Percentiles rank a stretch among this genome's conserved stretches.
phyloP scores from a whole-genome alignment of 1,140 invertebrate species.

The Macrostomum lignano region DNA sequence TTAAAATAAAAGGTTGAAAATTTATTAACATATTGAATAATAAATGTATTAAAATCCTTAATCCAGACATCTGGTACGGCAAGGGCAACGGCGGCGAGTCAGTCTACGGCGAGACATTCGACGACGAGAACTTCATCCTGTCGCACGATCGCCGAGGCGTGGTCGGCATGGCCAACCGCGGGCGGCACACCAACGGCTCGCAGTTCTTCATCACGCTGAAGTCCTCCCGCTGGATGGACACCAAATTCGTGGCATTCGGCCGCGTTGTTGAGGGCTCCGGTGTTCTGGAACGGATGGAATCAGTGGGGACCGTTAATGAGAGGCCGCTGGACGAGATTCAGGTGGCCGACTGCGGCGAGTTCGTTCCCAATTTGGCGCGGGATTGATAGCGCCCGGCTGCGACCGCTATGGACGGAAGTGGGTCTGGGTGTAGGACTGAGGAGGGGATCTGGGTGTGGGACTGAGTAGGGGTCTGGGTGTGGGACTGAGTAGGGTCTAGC shows the following conservation, averaged over 20 bases:
- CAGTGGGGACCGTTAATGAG: neutral
- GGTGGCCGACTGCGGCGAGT: too few relatives aligned
- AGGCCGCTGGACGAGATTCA: neutral
- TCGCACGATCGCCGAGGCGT: constrained; percentile 20
- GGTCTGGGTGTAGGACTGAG: too few relatives aligned
- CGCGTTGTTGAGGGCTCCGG: constrained; percentile 7
- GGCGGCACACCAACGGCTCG: constrained; percentile 22
- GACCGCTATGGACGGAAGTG: too few relatives aligned
- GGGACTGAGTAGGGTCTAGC: too few relatives aligned
- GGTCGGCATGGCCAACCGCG: constrained; percentile 27
- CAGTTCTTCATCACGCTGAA: constrained; percentile 27
- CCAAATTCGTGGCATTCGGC: constrained; percentile 28
- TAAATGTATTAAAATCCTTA: constrained; percentile 6
- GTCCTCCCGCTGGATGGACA: constrained; percentile 23
- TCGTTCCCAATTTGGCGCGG: too few relatives aligned
- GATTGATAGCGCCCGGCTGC: too few relatives aligned
- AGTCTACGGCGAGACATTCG: constrained; percentile 22
- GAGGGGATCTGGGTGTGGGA: too few relatives aligned
- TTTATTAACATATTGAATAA: constrained; percentile 4
- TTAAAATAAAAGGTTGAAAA: neutral
- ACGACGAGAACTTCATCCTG: constrained; percentile 28
- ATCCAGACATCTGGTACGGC: constrained; percentile 21
- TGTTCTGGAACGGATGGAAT: neutral
- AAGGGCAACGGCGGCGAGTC: constrained; percentile 27
- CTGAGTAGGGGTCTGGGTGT: too few relatives aligned